These are phyloP conservation scores for Fulica atra DNA, from an alignment of 2,113 vertebrate species.

Conservation along the genomic window DNA sequence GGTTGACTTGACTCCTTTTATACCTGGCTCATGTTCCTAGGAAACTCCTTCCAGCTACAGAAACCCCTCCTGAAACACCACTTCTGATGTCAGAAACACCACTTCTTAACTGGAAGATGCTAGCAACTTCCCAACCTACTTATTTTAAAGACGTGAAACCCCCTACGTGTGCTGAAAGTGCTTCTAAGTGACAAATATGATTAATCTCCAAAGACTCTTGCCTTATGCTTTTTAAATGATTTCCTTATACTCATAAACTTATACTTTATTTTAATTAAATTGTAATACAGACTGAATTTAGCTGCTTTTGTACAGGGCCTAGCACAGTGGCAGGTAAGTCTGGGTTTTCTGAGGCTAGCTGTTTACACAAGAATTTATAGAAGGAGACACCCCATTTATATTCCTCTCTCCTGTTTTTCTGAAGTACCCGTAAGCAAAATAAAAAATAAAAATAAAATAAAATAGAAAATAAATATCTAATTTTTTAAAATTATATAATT, in stretches of 20 bases:
- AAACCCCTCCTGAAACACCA: not conserved
- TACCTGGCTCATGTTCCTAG: not conserved
- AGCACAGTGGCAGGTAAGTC: not conserved
- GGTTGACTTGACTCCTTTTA: not conserved
- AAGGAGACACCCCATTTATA: not conserved
- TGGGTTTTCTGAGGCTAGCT: not conserved
- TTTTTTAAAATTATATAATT: not conserved
- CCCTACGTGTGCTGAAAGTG: not conserved
- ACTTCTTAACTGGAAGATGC: not conserved
- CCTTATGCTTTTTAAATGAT: constrained; percentile 6
- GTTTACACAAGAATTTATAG: constrained; percentile 15
- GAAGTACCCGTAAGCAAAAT: not conserved
- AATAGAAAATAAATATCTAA: constrained; percentile 2
- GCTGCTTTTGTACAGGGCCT: not conserved
- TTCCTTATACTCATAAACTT: not conserved
- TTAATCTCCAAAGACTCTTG: not conserved
- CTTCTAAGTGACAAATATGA: constrained; percentile 14
- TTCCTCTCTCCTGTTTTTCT: not conserved
- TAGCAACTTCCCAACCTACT: not conserved
- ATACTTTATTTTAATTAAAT: constrained; percentile 48
- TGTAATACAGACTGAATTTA: not conserved
- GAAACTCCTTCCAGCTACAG: not conserved
- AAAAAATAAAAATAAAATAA: not conserved
- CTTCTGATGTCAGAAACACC: not conserved
- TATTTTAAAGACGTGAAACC: not conserved